Conservation (phyloP, 2,888 invertebrate genomes). For the Bugulina stolonifera region DNA sequence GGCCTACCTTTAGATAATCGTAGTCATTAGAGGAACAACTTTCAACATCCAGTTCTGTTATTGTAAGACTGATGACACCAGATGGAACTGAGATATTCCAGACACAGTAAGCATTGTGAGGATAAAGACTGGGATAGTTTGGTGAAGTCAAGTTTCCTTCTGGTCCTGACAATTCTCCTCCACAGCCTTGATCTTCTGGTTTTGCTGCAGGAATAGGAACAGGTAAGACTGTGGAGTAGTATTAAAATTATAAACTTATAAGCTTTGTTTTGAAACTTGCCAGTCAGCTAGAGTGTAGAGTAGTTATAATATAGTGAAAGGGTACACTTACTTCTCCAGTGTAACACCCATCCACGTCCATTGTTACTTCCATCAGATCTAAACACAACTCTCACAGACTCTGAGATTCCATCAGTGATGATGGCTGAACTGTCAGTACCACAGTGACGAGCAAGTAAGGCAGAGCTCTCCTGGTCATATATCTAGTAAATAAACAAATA, state of each 20-base stretch:
- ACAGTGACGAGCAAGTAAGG: background rate
- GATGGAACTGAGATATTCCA: slow-evolving; percentile 53
- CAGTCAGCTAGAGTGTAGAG: no score
- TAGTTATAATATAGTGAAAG: no score
- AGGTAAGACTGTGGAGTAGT: no score
- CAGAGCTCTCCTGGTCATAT: background rate
- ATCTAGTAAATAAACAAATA: no score
- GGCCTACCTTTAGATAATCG: slow-evolving; percentile 70
- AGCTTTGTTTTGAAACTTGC: no score
- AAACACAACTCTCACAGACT: background rate
- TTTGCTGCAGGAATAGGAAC: background rate
- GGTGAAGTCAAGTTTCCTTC: slow-evolving; percentile 35
- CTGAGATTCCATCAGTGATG: background rate
- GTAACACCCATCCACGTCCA: background rate
- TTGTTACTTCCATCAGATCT: background rate
- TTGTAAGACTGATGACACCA: slow-evolving; percentile 61
- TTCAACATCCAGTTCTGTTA: slow-evolving; percentile 62
- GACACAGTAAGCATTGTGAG: slow-evolving; percentile 41
- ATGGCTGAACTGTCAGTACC: background rate
- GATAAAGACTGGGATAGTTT: slow-evolving; percentile 43
- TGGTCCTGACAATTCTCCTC: background rate
- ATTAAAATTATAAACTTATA: no score
- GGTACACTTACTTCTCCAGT: background rate
- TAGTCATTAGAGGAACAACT: slow-evolving; percentile 59
- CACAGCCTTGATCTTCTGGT: background rate